phyloP scores from a whole-genome alignment of 2,888 invertebrate genomes.

The Neelides folsomi region DNA sequence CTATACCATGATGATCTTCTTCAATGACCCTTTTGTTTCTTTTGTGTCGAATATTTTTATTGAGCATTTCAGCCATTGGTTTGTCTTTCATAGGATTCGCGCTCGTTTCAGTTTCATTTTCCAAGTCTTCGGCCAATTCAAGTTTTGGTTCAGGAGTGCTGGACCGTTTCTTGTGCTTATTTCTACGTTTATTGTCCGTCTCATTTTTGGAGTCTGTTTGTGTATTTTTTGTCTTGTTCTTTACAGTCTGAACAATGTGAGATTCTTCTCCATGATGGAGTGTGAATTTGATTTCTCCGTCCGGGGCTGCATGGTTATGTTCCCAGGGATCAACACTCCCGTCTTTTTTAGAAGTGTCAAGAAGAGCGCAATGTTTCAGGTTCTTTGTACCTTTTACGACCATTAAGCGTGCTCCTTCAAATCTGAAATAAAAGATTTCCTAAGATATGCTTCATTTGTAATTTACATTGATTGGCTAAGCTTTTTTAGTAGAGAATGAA shows the following conservation, averaged over 20 bases:
- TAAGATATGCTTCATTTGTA: too few relatives aligned
- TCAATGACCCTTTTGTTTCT: too few relatives aligned
- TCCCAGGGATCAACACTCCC: conserved; percentile 41
- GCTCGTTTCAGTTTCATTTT: too few relatives aligned
- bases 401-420: conserved; percentile 60
- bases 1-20: too few relatives aligned
- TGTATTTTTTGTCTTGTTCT: conserved; percentile 7
- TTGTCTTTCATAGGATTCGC: too few relatives aligned
- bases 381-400: conserved; percentile 67
- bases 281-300: conserved; percentile 28
- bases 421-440: conserved; percentile 27
- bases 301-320: conserved; percentile 28
- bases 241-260: not conserved
- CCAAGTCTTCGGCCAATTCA: not conserved
- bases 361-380: conserved; percentile 60
- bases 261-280: conserved; percentile 22
- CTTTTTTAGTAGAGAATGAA: too few relatives aligned
- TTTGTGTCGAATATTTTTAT: too few relatives aligned
- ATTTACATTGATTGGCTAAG: too few relatives aligned
- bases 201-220: not conserved
- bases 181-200: too few relatives aligned
- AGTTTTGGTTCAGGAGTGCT: not conserved
- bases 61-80: too few relatives aligned
- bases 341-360: conserved; percentile 45
- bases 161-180: not conserved